Evolutionary conservation across 1,140 invertebrate species (phyloP).

Genomic region (Drosophila malerkotliana): DNA sequence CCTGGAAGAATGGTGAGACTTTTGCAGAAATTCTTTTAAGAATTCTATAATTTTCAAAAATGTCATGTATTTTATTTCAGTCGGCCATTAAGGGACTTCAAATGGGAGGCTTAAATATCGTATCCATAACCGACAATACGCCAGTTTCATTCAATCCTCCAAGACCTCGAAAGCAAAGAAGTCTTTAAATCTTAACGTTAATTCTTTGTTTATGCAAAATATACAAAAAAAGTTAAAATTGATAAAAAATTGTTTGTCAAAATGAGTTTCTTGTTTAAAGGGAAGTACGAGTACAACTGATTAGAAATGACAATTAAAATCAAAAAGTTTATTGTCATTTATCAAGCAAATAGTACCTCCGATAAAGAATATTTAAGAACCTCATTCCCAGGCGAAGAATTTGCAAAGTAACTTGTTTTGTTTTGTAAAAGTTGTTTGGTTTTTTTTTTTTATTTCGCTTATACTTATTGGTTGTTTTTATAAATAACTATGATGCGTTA

Average conservation of each 20-base stretch:
- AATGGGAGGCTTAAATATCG: slow-evolving; percentile 93
- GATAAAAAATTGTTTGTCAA: slow-evolving; percentile 16
- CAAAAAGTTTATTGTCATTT: neutral
- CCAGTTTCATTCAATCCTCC: slow-evolving; percentile 91
- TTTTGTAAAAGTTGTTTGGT: slow-evolving; percentile 11
- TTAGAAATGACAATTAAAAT: neutral
- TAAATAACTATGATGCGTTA: slow-evolving; percentile 19
- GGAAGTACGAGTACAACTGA: neutral
- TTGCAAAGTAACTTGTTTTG: neutral
- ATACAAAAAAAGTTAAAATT: neutral
- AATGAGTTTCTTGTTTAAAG: neutral
- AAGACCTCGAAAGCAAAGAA: slow-evolving; percentile 89
- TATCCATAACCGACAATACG: slow-evolving; percentile 96
- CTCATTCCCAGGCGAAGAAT: neutral
- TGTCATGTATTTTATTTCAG: slow-evolving; percentile 86
- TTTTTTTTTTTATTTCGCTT: slow-evolving; percentile 20
- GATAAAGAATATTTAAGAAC: neutral
- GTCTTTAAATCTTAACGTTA: slow-evolving; percentile 85
- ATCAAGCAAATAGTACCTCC: neutral
- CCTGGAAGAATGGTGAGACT: slow-evolving; percentile 91
- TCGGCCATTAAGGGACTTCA: slow-evolving; percentile 96
- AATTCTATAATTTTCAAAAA: no score
- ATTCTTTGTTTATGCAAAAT: slow-evolving; percentile 6
- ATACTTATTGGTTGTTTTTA: slow-evolving; percentile 22
- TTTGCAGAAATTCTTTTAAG: neutral